These are phyloP conservation scores for Tryphoninae sp. DNA, from an alignment of 2,888 invertebrate genomes.

Conservation along the genomic window DNA sequence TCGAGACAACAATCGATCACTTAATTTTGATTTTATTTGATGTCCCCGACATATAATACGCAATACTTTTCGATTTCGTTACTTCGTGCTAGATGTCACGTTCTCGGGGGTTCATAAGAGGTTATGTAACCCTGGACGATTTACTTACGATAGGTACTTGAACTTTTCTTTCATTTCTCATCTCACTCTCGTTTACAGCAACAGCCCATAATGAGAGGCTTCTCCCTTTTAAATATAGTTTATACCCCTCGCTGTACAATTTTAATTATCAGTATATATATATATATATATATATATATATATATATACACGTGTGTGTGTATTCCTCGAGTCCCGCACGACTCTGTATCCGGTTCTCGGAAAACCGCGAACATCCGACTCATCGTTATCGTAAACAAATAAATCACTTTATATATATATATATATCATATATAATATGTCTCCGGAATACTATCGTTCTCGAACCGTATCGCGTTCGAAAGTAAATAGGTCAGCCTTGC, in stretches of 20 bases:
- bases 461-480: slow-evolving; percentile 67
- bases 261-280: slow-evolving; percentile 49
- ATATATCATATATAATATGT: slow-evolving; percentile 56
- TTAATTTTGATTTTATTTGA: slow-evolving; percentile 76
- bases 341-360: slow-evolving; percentile 50
- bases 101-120: slow-evolving; percentile 45
- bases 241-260: slow-evolving; percentile 60
- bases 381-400: slow-evolving; percentile 65
- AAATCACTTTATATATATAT: slow-evolving; percentile 62
- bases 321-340: slow-evolving; percentile 47
- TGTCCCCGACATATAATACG: slow-evolving; percentile 73
- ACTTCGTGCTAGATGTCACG: slow-evolving; percentile 60
- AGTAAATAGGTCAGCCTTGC: slow-evolving; percentile 74
- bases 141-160: slow-evolving; percentile 62
- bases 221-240: slow-evolving; percentile 55
- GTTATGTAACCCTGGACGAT: slow-evolving; percentile 55
- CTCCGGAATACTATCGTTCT: slow-evolving; percentile 70
- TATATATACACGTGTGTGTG: background rate
- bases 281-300: slow-evolving; percentile 31
- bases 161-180: slow-evolving; percentile 42
- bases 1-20: slow-evolving; percentile 62
- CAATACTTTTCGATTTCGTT: slow-evolving; percentile 70
- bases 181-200: slow-evolving; percentile 36
- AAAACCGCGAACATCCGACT: slow-evolving; percentile 48
- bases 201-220: slow-evolving; percentile 23